Percentiles rank a stretch among this genome's conserved stretches.
phyloP scores from a whole-genome alignment of 2,888 invertebrate species.

The Brachyopa scutellaris region DNA sequence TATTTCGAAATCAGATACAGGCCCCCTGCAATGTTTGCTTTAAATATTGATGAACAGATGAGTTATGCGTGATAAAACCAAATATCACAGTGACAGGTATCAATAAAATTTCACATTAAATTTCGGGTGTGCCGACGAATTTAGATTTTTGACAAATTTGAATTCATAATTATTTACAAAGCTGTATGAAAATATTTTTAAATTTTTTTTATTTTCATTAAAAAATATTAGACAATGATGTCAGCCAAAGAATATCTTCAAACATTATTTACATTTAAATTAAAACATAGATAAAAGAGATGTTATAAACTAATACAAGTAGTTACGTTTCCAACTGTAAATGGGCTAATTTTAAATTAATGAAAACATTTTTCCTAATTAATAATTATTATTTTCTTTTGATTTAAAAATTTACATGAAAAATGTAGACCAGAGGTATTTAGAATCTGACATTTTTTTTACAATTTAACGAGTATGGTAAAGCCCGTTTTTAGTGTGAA shows the following conservation, averaged over 20 bases:
- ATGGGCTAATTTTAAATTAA: too few species aligned
- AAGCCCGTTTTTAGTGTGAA: too few species aligned
- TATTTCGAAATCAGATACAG: constrained; percentile 20
- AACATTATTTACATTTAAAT: constrained; percentile 40
- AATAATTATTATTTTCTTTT: too few species aligned
- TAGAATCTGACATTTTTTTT: too few species aligned
- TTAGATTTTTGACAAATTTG: constrained; percentile 22
- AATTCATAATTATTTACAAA: constrained; percentile 49
- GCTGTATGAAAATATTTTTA: neutral
- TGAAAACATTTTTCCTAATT: too few species aligned
- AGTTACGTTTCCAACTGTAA: too few species aligned
- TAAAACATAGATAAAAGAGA: constrained; percentile 2
- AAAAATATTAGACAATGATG: constrained; percentile 17
- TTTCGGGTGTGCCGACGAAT: constrained; percentile 30
- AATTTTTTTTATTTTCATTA: neutral
- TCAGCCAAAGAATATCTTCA: constrained; percentile 6
- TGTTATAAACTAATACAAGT: too few species aligned
- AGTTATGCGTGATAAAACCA: neutral
- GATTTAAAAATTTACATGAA: too few species aligned
- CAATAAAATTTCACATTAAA: constrained; percentile 4
- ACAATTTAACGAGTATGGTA: too few species aligned
- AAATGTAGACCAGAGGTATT: too few species aligned
- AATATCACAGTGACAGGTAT: constrained; percentile 1
- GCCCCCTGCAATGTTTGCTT: neutral
- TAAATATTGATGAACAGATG: neutral